These are phyloP conservation scores for Cephalopterus ornatus DNA, from an alignment of 2,113 vertebrate genomes.

Conservation along the genomic window DNA sequence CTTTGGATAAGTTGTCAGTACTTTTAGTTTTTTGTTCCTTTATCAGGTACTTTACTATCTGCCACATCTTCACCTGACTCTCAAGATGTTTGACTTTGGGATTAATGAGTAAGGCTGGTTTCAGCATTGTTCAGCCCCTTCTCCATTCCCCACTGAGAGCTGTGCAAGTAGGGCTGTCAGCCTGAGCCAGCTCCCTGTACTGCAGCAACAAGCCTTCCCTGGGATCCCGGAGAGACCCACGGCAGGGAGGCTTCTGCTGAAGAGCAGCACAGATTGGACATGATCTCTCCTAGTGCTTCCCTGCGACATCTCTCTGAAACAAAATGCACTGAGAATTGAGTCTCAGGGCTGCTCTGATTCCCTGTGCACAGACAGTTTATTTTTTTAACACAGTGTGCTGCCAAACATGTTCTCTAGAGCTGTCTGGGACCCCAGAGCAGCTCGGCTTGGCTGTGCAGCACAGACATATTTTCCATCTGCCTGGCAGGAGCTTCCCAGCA, in stretches of 20 bases:
- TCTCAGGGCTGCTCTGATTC: background rate
- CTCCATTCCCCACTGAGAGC: background rate
- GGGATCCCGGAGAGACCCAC: background rate
- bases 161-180: background rate
- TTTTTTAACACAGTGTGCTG: background rate
- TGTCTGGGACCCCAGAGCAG: background rate
- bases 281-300: fast-evolving
- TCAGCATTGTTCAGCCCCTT: background rate
- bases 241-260: background rate
- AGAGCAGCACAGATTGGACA: background rate
- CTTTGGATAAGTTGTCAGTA: background rate
- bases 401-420: background rate
- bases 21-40: background rate
- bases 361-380: background rate
- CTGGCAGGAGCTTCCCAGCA: background rate
- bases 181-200: background rate
- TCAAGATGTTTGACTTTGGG: background rate
- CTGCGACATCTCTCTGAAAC: background rate
- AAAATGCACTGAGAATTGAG: background rate
- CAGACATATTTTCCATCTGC: conserved; percentile 13
- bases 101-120: background rate
- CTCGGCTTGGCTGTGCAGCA: background rate
- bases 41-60: background rate
- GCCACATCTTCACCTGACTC: background rate
- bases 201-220: background rate